Percentiles rank a stretch among this genome's conserved stretches.
These are phyloP conservation scores for Sinotaia quadrata DNA, from an alignment of 2,888 invertebrate genomes.

Conservation along the genomic window DNA sequence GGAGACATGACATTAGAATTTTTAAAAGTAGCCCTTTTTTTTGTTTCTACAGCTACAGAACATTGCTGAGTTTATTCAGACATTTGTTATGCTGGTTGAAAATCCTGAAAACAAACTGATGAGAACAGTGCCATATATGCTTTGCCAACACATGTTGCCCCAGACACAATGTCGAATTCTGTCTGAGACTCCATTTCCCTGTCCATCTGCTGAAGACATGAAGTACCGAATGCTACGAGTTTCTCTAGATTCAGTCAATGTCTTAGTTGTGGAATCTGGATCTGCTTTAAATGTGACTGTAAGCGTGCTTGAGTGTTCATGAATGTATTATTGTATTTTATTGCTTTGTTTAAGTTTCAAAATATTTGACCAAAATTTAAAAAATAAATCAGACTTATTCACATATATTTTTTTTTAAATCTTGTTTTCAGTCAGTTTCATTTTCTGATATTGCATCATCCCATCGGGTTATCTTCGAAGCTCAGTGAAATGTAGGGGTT, in stretches of 20 bases:
- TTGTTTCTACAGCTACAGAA: constrained; percentile 79
- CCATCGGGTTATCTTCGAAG: no score
- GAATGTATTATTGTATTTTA: no score
- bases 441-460: no score
- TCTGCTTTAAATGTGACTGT: constrained; percentile 90
- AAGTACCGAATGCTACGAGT: constrained; percentile 92
- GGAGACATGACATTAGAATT: no score
- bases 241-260: constrained; percentile 78
- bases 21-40: no score
- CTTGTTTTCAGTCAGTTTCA: no score
- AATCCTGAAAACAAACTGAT: constrained; percentile 92
- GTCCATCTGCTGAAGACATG: constrained; percentile 86
- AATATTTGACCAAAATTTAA: no score
- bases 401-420: no score
- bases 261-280: constrained; percentile 91
- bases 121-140: constrained; percentile 81
- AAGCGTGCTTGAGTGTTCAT: no score
- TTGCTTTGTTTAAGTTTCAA: no score
- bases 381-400: no score
- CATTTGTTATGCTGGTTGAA: constrained; percentile 86
- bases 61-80: constrained; percentile 89
- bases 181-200: constrained; percentile 77
- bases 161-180: constrained; percentile 77
- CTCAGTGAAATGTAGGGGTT: no score
- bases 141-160: constrained; percentile 75